Evolutionary conservation across 2,888 invertebrate genomes (phyloP).

Genomic region (Disparrhopalites patrizii): DNA sequence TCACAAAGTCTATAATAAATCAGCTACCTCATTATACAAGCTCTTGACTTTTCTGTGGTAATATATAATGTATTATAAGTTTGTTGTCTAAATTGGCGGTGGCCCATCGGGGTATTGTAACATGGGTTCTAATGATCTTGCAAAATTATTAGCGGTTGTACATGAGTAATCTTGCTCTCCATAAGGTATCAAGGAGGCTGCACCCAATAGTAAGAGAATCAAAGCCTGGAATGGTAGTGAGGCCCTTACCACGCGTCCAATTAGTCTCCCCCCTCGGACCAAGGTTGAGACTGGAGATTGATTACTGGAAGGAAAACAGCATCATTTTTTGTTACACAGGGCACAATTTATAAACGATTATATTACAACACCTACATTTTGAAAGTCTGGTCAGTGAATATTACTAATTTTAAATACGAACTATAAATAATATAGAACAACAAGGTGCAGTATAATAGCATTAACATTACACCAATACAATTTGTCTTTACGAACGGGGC

Average conservation of each 20-base stretch:
- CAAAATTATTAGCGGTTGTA: slow-evolving; percentile 77
- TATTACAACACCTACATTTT: too few relatives aligned
- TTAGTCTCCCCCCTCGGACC: slow-evolving; percentile 73
- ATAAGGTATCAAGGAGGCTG: slow-evolving; percentile 86
- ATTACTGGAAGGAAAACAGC: slow-evolving; percentile 45
- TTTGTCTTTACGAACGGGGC: background rate
- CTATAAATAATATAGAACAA: too few relatives aligned
- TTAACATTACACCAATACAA: too few relatives aligned
- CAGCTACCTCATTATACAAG: too few relatives aligned
- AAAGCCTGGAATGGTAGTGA: slow-evolving; percentile 92
- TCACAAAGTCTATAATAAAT: too few relatives aligned
- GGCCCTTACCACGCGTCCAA: slow-evolving; percentile 83
- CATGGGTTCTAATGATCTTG: slow-evolving; percentile 79
- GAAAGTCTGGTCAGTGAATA: too few relatives aligned
- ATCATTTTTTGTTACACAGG: background rate
- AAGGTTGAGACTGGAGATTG: slow-evolving; percentile 58
- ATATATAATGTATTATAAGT: background rate
- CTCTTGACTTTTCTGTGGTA: too few relatives aligned
- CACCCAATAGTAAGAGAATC: slow-evolving; percentile 79
- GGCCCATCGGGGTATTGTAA: slow-evolving; percentile 88
- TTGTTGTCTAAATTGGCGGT: slow-evolving; percentile 69
- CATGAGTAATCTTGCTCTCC: slow-evolving; percentile 80
- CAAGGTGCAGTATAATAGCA: slow-evolving; percentile 17
- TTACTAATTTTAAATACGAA: too few relatives aligned
- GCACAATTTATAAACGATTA: too few relatives aligned